Conservation (phyloP, 2,888 invertebrate species). For the Oscheius sp. region DNA sequence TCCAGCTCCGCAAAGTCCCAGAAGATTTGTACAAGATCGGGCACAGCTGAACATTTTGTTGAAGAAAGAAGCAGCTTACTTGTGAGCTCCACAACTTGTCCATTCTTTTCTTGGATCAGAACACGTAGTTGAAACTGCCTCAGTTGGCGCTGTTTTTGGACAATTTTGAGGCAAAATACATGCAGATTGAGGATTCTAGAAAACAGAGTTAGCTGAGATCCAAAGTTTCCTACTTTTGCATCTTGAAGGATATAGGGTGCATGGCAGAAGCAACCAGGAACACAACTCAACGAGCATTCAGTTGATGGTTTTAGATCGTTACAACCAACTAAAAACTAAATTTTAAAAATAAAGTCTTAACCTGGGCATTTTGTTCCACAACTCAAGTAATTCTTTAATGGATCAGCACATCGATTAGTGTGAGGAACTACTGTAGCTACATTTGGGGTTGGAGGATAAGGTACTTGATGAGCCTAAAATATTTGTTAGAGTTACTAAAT, state of each 20-base stretch:
- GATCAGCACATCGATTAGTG: conserved; percentile 49
- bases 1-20: conserved; percentile 43
- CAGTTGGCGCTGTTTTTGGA: conserved; percentile 29
- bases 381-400: conserved; percentile 52
- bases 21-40: conserved; percentile 49
- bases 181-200: conserved; percentile 41
- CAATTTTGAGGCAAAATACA: conserved; percentile 54
- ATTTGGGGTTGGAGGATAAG: conserved; percentile 2
- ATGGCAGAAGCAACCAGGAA: conserved; percentile 57
- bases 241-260: conserved; percentile 54
- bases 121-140: conserved; percentile 33
- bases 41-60: conserved; percentile 40
- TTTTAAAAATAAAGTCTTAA: conserved; percentile 2
- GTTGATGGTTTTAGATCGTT: conserved; percentile 31
- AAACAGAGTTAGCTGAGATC: background rate
- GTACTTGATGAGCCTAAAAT: conserved; percentile 14
- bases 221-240: conserved; percentile 12
- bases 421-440: conserved; percentile 16
- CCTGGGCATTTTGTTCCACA: conserved; percentile 55
- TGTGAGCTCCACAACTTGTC: conserved; percentile 45
- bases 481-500: background rate
- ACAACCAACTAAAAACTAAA: conserved; percentile 25
- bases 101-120: conserved; percentile 53
- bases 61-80: background rate
- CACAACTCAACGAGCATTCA: conserved; percentile 46